Evolutionary conservation across 2,113 vertebrate genomes (phyloP).

Genomic region (Semnornis frantzii): DNA sequence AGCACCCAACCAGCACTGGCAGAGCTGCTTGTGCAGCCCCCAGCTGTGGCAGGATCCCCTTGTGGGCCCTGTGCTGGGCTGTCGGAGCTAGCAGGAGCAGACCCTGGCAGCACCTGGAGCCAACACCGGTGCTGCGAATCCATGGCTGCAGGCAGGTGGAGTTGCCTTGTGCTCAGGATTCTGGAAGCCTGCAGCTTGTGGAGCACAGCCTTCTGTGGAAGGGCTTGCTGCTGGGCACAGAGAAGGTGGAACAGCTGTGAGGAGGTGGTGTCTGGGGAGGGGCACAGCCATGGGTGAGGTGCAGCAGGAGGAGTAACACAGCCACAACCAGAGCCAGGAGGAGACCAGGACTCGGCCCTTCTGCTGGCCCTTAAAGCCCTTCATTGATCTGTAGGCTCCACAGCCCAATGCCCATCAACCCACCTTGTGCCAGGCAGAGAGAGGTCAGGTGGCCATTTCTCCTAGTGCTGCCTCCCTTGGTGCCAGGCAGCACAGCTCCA

Average conservation of each 20-base stretch:
- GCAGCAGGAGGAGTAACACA: background rate
- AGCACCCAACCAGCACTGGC: background rate
- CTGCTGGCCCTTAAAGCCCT: background rate
- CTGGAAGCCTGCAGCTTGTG: background rate
- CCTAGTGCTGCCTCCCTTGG: background rate
- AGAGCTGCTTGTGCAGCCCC: background rate
- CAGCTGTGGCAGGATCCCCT: fast-evolving
- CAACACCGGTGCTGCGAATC: background rate
- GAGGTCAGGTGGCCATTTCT: background rate
- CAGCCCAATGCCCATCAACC: fast-evolving
- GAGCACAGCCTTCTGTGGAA: fast-evolving
- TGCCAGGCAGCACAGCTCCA: fast-evolving
- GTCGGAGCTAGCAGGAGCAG: background rate
- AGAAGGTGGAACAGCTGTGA: background rate
- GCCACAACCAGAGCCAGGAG: background rate
- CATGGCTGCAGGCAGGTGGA: background rate
- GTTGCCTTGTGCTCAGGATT: background rate
- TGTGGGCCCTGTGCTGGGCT: background rate
- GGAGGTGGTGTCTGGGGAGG: background rate
- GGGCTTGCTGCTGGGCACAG: fast-evolving
- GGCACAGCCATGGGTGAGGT: background rate
- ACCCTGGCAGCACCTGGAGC: background rate
- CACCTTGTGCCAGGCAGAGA: background rate
- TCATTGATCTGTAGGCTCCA: background rate
- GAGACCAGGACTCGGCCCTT: background rate